A percentile compares a stretch with the other conserved stretches of the same genome.
Conservation (phyloP, 2,888 invertebrate species). For the Dexiosoma caninum region DNA sequence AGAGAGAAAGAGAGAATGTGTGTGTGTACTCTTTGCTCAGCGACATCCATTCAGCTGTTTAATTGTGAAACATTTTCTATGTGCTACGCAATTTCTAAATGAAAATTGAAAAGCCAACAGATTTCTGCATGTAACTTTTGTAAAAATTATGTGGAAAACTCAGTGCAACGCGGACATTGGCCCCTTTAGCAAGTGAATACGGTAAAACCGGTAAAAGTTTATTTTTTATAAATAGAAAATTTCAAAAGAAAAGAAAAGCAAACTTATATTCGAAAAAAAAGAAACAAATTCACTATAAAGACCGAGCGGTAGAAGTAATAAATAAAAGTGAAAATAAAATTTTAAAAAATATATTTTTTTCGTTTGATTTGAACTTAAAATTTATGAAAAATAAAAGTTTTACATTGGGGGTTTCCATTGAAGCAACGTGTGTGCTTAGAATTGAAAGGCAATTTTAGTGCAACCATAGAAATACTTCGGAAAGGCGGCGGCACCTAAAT, state of each 20-base stretch:
- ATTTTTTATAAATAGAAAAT: background rate
- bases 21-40: constrained; percentile 1
- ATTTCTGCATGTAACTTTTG: constrained; percentile 38
- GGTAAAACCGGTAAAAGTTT: constrained; percentile 18
- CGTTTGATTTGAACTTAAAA: background rate
- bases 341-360: background rate
- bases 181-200: constrained; percentile 58
- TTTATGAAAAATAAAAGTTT: background rate
- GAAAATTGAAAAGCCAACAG: constrained; percentile 15
- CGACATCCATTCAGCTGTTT: constrained; percentile 29
- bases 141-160: constrained; percentile 47
- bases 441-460: background rate
- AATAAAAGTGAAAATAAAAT: constrained; percentile 1
- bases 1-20: no score
- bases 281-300: background rate
- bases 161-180: constrained; percentile 70
- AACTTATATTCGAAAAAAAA: constrained; percentile 5
- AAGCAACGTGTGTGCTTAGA: background rate
- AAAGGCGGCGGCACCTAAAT: background rate
- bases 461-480: background rate
- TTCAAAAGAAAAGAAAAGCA: constrained; percentile 1
- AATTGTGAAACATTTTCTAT: background rate
- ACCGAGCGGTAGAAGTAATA: background rate
- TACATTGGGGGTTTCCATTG: background rate
- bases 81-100: background rate